phyloP scores from a whole-genome alignment of 2,888 invertebrate genomes.

The Kryphioiulus occultus region DNA sequence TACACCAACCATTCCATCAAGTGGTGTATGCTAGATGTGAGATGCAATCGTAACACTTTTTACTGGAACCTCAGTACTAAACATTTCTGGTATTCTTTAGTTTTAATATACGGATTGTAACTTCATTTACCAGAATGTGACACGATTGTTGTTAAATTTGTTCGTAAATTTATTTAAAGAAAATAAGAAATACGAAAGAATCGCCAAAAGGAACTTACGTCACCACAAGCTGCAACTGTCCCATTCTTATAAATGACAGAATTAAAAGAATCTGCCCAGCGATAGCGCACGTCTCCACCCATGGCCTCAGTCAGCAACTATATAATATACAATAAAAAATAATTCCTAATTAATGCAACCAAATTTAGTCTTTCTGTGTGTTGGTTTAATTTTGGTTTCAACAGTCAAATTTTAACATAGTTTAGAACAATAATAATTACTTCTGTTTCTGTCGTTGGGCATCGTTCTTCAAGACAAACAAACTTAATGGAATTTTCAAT shows the following conservation, averaged over 20 bases:
- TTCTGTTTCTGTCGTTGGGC: conserved; percentile 62
- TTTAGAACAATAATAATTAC: conserved; percentile 31
- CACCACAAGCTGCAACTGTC: conserved; percentile 65
- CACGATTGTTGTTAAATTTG: too few species aligned
- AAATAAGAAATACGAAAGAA: neutral
- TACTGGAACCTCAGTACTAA: neutral
- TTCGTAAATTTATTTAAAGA: too few species aligned
- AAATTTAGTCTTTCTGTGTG: too few species aligned
- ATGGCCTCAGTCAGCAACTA: conserved; percentile 61
- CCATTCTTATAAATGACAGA: conserved; percentile 67
- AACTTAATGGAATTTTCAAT: conserved; percentile 64
- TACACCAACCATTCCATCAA: conserved; percentile 64
- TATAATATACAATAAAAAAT: neutral
- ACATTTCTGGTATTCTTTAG: too few species aligned
- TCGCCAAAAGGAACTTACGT: conserved; percentile 63
- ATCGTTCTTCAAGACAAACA: conserved; percentile 63
- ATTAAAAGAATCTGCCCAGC: conserved; percentile 69
- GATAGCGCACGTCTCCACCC: conserved; percentile 66
- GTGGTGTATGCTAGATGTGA: conserved; percentile 63
- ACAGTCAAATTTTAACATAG: neutral
- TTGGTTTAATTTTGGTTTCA: too few species aligned
- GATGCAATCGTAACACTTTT: conserved; percentile 54
- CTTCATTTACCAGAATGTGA: too few species aligned
- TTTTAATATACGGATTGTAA: too few species aligned
- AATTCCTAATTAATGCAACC: too few species aligned